phyloP scores from a whole-genome alignment of 2,797 vertebrate genomes.

The Ctenosaura bakeri region DNA sequence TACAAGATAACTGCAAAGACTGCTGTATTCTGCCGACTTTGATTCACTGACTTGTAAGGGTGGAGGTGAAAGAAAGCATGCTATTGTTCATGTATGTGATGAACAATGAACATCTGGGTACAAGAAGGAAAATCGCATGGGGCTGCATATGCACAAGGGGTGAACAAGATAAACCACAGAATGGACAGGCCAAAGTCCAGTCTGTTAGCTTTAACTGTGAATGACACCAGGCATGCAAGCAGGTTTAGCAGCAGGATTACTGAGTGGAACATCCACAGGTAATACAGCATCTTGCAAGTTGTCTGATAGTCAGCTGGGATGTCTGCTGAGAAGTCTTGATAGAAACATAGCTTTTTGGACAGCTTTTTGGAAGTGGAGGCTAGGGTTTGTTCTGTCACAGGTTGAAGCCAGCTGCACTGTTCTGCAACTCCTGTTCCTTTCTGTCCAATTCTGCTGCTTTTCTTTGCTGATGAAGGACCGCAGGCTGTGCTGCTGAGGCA shows the following conservation, averaged over 20 bases:
- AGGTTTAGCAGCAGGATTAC: slow-evolving; percentile 94
- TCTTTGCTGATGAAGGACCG: slow-evolving; percentile 92
- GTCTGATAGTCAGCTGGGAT: slow-evolving; percentile 91
- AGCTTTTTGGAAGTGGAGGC: slow-evolving; percentile 92
- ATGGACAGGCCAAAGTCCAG: slow-evolving; percentile 94
- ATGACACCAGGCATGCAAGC: slow-evolving; percentile 91
- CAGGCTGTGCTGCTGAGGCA: slow-evolving; percentile 89
- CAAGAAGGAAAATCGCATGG: background rate
- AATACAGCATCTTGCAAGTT: slow-evolving; percentile 97
- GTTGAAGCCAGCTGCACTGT: slow-evolving; percentile 72
- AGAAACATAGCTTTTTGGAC: slow-evolving; percentile 96
- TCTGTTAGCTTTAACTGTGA: slow-evolving; percentile 61
- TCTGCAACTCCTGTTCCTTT: slow-evolving; percentile 92
- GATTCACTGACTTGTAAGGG: background rate
- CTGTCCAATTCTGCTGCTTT: slow-evolving; percentile 96
- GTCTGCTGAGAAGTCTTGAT: slow-evolving; percentile 95
- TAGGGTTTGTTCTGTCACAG: slow-evolving; percentile 93
- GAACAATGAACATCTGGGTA: background rate
- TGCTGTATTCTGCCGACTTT: background rate
- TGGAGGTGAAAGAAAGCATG: background rate
- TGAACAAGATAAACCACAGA: slow-evolving; percentile 94
- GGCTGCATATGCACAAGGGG: slow-evolving; percentile 86
- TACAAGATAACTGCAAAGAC: slow-evolving; percentile 33
- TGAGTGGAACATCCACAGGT: slow-evolving; percentile 95
- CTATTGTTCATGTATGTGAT: background rate